Evolutionary conservation across 2,113 vertebrate species (phyloP).

Genomic region (Eleginops maclovinus): DNA sequence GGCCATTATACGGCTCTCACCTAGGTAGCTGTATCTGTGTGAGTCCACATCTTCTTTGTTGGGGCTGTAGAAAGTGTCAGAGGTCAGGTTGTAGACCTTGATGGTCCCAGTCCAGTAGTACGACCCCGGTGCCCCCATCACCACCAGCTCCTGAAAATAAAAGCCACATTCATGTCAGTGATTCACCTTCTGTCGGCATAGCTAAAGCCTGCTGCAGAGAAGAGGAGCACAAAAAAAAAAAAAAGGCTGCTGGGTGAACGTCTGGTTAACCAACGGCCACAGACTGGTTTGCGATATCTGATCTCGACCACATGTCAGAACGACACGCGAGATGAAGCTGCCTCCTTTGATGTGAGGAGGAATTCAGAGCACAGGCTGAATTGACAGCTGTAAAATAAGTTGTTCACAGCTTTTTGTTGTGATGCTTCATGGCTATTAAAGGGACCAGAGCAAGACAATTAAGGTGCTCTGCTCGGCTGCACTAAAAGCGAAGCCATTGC

Average conservation of each 20-base stretch:
- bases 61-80: constrained; percentile 90
- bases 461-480: constrained; percentile 16
- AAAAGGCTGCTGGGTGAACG: constrained; percentile 46
- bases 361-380: constrained; percentile 32
- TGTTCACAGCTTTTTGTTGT: constrained; percentile 36
- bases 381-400: constrained; percentile 54
- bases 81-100: constrained; percentile 96
- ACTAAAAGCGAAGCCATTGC: neutral
- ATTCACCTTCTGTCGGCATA: constrained; percentile 8
- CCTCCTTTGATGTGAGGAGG: constrained; percentile 65
- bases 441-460: neutral
- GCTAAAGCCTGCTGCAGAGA: neutral
- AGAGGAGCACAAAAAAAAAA: neutral
- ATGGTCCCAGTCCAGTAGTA: constrained; percentile 98
- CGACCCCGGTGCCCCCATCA: constrained; percentile 97
- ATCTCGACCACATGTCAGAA: constrained; percentile 61
- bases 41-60: constrained; percentile 88
- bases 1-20: constrained; percentile 78
- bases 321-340: constrained; percentile 39
- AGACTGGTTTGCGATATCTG: constrained; percentile 77
- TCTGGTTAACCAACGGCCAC: constrained; percentile 79
- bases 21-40: constrained; percentile 95
- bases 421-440: constrained; percentile 3
- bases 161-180: constrained; percentile 23
- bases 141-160: constrained; percentile 90